A percentile compares a stretch with the other conserved stretches of the same genome.
Evolutionary conservation across 2,797 vertebrate genomes (phyloP).

Genomic region (Tragopan temminckii): DNA sequence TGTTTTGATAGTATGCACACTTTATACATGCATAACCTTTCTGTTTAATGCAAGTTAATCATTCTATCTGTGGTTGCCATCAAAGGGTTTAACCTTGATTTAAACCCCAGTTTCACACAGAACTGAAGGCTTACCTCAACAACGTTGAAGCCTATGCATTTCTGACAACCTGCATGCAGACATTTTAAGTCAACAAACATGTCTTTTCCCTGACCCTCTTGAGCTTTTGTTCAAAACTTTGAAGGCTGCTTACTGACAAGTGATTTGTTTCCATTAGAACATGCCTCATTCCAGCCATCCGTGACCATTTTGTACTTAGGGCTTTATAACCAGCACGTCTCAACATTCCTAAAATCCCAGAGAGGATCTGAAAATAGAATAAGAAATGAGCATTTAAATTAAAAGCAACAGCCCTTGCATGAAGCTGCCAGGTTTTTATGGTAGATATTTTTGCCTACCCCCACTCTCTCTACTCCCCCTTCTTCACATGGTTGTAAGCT

Average conservation of each 20-base stretch:
- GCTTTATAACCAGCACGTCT: conserved; percentile 78
- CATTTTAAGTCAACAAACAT: conserved; percentile 56
- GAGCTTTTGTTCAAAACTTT: conserved; percentile 72
- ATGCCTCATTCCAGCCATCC: conserved; percentile 74
- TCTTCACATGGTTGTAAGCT: conserved; percentile 50
- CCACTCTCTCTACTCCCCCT: neutral
- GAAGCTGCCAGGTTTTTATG: conserved; percentile 72
- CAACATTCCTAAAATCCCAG: conserved; percentile 83
- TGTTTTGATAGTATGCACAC: neutral
- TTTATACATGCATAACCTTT: conserved; percentile 7
- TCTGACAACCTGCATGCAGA: neutral
- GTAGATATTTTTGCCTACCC: conserved; percentile 56
- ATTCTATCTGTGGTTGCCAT: conserved; percentile 7
- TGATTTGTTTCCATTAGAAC: conserved; percentile 77
- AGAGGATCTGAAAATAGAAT: conserved; percentile 84
- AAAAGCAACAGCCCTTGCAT: conserved; percentile 76
- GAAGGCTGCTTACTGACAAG: conserved; percentile 73
- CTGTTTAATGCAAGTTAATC: conserved; percentile 28
- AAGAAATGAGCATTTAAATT: conserved; percentile 82
- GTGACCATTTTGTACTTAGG: conserved; percentile 73
- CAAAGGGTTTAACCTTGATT: conserved; percentile 17
- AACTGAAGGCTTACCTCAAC: neutral
- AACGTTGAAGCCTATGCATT: neutral
- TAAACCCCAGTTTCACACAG: neutral
- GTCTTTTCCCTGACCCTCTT: conserved; percentile 49